Evolutionary conservation across 2,113 vertebrate genomes (phyloP), one percentile per base, ranked within the genome.

Genomic region (Carettochelys insculpta): DNA sequence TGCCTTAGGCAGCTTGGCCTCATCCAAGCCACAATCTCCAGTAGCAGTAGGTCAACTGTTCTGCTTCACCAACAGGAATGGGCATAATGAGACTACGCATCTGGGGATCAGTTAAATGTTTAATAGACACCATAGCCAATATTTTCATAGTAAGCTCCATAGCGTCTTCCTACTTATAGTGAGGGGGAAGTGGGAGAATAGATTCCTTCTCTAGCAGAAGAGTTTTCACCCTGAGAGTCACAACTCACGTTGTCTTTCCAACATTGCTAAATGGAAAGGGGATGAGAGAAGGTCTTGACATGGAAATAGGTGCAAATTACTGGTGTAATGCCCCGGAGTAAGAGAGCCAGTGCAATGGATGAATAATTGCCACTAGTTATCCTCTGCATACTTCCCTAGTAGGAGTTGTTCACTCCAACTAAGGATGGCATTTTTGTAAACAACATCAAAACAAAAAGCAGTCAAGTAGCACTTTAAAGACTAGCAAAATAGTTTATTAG

Each of bases 141-240:
- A 29, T 83, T 92, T 86, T 77, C 45, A 31, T 83, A 41, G 61
- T 90, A 29, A n/a, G 85, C 54, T 77, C 82, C 34, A 38, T 1
- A 0, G 4, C 47, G 48, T 29, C 3, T 78, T 83, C 12, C 25
- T 8, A 34, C 8, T 12, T 31, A 27, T 3, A 1, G 3, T 84
- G 25, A 53, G 50, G 16, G 47, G 68, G 20, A 45, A 19, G 12
- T 77, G 82, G 41, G 45, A 65, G 11, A 75, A 19, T 3, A 68
- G 53, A 8, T 54, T 22, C 16, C 90, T 61, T 22, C 52, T 81
- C 38, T 79, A 2, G 34, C 34, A 8, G 34, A 31, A 31, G 0
- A 0, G 3, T 86, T 86, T 89, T 88, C 10, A 78, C 38, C 14
- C 47, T 51, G 24, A 5, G 76, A 29, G 38, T 65, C 58, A n/a